phyloP scores from a whole-genome alignment of 2,113 vertebrate genomes.

The Scopus umbretta region DNA sequence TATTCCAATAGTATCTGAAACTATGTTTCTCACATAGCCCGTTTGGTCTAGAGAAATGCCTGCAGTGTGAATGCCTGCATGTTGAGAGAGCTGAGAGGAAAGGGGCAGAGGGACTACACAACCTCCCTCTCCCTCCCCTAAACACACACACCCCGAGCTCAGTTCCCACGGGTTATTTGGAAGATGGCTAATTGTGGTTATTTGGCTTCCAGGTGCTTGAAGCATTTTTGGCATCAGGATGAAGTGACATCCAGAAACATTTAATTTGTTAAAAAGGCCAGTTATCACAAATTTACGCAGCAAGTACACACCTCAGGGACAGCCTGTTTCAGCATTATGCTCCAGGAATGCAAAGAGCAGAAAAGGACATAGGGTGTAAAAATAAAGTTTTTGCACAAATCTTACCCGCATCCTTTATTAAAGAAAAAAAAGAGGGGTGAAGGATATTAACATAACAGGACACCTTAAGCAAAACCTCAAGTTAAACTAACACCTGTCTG shows the following conservation, averaged over 20 bases:
- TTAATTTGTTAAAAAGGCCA: background rate
- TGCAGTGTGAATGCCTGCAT: background rate
- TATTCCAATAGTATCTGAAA: background rate
- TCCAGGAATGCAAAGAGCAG: too few species aligned
- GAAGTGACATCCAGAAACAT: background rate
- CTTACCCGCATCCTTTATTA: background rate
- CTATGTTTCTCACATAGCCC: background rate
- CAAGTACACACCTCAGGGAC: background rate
- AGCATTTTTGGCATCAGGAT: background rate
- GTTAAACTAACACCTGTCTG: background rate
- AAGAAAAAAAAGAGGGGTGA: rapidly evolving
- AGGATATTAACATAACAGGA: background rate
- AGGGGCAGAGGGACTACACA: background rate
- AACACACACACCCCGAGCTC: background rate
- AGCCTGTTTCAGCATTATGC: too few species aligned
- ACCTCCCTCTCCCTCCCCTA: background rate
- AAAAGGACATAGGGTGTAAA: background rate
- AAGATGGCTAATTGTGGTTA: background rate
- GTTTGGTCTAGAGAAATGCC: background rate
- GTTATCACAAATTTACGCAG: background rate
- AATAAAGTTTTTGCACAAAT: background rate
- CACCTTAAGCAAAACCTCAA: background rate
- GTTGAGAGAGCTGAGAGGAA: background rate
- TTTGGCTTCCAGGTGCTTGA: background rate
- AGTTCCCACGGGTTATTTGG: background rate